These are phyloP conservation scores for Rhagoletis pomonella DNA, from an alignment of 1,140 invertebrate species.

Conservation along the genomic window DNA sequence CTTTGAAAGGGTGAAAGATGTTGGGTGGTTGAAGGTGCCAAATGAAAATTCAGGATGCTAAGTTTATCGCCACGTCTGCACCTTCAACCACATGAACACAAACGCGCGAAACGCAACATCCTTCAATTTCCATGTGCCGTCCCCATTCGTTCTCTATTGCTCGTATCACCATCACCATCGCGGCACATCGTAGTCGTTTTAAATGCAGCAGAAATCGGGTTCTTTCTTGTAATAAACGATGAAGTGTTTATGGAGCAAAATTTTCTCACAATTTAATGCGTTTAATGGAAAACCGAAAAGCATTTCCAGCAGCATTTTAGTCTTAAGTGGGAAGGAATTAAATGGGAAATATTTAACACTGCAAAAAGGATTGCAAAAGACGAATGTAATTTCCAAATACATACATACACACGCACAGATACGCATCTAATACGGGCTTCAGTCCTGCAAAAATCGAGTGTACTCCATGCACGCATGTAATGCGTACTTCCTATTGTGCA, in stretches of 20 bases:
- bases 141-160: background rate
- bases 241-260: slow-evolving; percentile 49
- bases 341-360: background rate
- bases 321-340: background rate
- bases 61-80: slow-evolving; percentile 20
- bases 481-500: too few relatives aligned
- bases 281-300: slow-evolving; percentile 48
- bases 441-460: too few relatives aligned
- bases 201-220: slow-evolving; percentile 12
- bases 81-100: background rate
- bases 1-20: slow-evolving; percentile 44
- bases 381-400: background rate
- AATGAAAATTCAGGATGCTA: background rate
- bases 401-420: background rate
- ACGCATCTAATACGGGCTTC: too few relatives aligned
- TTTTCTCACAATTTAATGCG: slow-evolving; percentile 52
- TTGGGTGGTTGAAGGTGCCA: background rate
- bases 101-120: background rate
- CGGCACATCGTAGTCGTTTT: background rate
- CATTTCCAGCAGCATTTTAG: slow-evolving; percentile 20
- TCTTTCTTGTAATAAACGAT: slow-evolving; percentile 47
- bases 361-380: background rate
- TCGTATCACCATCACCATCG: slow-evolving; percentile 6
- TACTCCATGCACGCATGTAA: too few relatives aligned
- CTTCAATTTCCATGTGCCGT: background rate